phyloP scores from a whole-genome alignment of 2,113 vertebrate species.

The Suricata suricatta region DNA sequence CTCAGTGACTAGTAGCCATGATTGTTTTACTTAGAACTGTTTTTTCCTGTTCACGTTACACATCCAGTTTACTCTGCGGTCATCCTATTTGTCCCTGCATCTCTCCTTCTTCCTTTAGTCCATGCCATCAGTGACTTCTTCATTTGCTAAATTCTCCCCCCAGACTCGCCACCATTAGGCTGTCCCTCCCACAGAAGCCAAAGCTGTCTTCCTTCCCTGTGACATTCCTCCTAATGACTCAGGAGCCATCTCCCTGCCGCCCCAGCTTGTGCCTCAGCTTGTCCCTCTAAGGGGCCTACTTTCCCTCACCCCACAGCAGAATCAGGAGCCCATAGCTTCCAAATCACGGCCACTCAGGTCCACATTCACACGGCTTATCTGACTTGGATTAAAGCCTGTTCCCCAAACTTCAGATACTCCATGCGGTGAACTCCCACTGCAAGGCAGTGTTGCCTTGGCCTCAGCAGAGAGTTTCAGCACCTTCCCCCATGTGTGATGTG shows the following conservation, averaged over 20 bases:
- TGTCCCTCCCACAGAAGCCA: background rate
- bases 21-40: no score
- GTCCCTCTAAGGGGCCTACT: background rate
- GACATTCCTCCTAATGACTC: background rate
- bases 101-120: background rate
- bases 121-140: background rate
- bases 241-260: background rate
- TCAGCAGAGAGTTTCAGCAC: background rate
- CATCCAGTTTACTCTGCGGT: background rate
- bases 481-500: background rate
- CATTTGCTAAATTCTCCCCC: background rate
- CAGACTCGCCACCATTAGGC: no score
- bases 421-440: no score
- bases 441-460: background rate
- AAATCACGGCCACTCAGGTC: background rate
- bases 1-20: fast-evolving
- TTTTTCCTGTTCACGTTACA: background rate
- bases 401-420: background rate
- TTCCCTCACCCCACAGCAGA: background rate
- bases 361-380: background rate
- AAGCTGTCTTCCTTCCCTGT: background rate
- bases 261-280: background rate
- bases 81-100: background rate
- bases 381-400: background rate
- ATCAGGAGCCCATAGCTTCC: background rate